Evolutionary conservation across 2,888 invertebrate species (phyloP).

Genomic region (Rhingia campestris): DNA sequence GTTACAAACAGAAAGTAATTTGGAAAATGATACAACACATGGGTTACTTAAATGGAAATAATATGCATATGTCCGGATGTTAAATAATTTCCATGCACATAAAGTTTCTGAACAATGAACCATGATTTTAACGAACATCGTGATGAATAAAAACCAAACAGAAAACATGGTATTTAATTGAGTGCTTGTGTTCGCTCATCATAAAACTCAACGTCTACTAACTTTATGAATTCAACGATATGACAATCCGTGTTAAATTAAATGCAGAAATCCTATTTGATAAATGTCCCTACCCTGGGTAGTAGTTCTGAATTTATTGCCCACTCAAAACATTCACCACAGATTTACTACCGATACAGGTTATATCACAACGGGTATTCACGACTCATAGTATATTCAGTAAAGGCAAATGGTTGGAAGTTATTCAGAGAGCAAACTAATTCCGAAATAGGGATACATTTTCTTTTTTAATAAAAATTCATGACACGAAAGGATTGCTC

Average conservation of each 20-base stretch:
- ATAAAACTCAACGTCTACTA: conserved; percentile 2
- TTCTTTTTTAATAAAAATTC: conserved; percentile 39
- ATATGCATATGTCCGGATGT: too few relatives aligned
- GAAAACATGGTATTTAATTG: not conserved
- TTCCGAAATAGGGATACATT: conserved; percentile 5
- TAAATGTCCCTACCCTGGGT: not conserved
- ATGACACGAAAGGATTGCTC: conserved; percentile 44
- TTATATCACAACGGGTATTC: conserved; percentile 16
- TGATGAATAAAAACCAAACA: not conserved
- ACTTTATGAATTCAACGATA: too few relatives aligned
- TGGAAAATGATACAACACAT: too few relatives aligned
- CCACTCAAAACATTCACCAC: conserved; percentile 32
- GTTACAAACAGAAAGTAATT: too few relatives aligned
- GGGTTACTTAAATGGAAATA: too few relatives aligned
- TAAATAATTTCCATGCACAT: too few relatives aligned
- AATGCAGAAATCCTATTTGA: not conserved
- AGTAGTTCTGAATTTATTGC: conserved; percentile 15
- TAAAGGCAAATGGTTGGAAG: conserved; percentile 26
- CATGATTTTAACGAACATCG: too few relatives aligned
- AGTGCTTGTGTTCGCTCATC: not conserved
- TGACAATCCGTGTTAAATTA: not conserved
- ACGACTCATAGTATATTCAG: conserved; percentile 14
- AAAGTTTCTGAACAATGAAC: too few relatives aligned
- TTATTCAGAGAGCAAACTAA: conserved; percentile 42
- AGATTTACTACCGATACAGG: conserved; percentile 17